phyloP scores from a whole-genome alignment of 2,113 vertebrate species.

The Podilymbus podiceps region DNA sequence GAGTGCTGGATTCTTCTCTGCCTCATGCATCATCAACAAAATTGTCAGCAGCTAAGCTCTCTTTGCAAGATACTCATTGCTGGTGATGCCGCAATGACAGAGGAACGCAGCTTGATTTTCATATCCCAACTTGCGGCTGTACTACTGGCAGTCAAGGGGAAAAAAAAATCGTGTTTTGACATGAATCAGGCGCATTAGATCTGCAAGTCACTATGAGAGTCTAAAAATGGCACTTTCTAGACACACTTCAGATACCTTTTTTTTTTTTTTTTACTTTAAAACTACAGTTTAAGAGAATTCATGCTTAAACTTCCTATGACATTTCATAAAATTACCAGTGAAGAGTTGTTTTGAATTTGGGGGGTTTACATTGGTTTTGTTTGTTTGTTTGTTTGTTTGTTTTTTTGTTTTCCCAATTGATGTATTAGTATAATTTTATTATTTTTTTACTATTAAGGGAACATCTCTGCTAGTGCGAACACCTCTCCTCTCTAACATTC shows the following conservation, averaged over 20 bases:
- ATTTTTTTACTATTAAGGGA: neutral
- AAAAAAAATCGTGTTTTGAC: neutral
- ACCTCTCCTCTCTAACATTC: neutral
- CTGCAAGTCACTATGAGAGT: neutral
- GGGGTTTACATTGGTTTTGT: neutral
- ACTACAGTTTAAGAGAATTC: neutral
- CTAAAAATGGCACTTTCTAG: neutral
- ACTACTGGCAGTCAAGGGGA: neutral
- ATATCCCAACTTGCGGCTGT: constrained; percentile 19
- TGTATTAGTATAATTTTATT: neutral
- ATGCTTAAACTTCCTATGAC: neutral
- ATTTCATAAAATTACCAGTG: neutral
- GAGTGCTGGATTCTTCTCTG: neutral
- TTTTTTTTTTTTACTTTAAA: neutral
- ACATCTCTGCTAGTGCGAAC: neutral
- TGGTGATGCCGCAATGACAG: neutral
- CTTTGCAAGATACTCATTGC: neutral
- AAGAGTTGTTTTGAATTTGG: rapidly evolving
- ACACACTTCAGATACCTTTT: neutral
- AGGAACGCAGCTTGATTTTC: constrained; percentile 27
- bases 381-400: neutral
- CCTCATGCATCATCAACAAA: neutral
- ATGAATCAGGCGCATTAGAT: constrained; percentile 2
- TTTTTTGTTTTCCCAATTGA: neutral
- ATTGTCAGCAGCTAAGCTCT: neutral